Evolutionary conservation across 2,888 invertebrate species (phyloP).

Genomic region (Lochmaea capreae): DNA sequence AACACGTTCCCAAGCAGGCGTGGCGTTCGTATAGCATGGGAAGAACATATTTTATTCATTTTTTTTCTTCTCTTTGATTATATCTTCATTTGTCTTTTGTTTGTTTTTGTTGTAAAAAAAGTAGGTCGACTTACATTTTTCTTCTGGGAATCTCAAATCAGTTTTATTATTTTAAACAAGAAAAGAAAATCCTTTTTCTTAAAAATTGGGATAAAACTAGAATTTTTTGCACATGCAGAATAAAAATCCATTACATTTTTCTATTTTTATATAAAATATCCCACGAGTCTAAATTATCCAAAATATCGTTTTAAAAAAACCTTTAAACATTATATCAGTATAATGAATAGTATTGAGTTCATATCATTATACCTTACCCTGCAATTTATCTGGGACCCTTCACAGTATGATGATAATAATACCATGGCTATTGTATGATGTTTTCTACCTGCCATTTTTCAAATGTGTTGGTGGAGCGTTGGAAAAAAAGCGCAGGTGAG

Average conservation of each 20-base stretch:
- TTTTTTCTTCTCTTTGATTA: background rate
- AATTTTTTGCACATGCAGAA: too few species aligned
- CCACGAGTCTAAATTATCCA: conserved; percentile 2
- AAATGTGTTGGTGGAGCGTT: conserved; percentile 7
- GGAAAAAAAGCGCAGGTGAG: conserved; percentile 3
- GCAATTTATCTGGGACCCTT: background rate
- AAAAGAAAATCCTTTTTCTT: too few species aligned
- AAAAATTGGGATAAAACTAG: too few species aligned
- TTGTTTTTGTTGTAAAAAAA: background rate
- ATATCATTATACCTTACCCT: background rate
- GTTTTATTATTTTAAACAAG: too few species aligned
- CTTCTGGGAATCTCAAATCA: conserved; percentile 8
- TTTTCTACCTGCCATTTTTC: conserved; percentile 6
- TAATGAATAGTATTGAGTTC: background rate
- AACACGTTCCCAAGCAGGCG: conserved; percentile 25
- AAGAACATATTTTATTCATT: conserved; percentile 4
- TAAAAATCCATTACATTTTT: too few species aligned
- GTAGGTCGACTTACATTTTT: background rate
- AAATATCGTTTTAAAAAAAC: background rate
- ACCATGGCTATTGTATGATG: conserved; percentile 1
- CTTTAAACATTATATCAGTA: background rate
- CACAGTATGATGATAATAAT: background rate
- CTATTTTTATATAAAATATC: background rate
- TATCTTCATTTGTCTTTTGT: conserved; percentile 11
- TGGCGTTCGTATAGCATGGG: conserved; percentile 8